phyloP scores from a whole-genome alignment of 2,113 vertebrate genomes.

The Myocastor coypus region DNA sequence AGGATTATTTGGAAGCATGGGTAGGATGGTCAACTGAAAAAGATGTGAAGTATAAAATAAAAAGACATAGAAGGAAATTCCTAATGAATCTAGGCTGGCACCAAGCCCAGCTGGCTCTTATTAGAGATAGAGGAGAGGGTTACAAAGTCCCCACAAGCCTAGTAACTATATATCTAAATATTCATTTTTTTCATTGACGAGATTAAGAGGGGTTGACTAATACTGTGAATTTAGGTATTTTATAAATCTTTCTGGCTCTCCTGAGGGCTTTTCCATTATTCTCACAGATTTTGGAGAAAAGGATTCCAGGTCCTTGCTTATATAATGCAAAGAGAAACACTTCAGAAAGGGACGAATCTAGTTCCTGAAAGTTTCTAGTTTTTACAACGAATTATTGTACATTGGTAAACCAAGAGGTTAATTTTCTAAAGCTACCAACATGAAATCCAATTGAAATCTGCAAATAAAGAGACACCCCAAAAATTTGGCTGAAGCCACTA shows the following conservation, averaged over 20 bases:
- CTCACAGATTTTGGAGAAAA: background rate
- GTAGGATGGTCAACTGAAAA: slow-evolving; percentile 19
- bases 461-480: background rate
- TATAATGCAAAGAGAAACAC: background rate
- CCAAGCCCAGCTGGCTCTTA: background rate
- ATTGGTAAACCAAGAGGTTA: background rate
- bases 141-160: background rate
- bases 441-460: background rate
- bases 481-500: background rate
- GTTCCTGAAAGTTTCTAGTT: background rate
- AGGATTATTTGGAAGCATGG: background rate
- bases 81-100: background rate
- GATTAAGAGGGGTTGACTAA: background rate
- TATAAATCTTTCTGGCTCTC: background rate
- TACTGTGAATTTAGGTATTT: background rate
- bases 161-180: background rate
- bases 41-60: background rate
- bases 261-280: background rate
- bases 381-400: background rate
- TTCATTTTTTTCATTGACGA: background rate
- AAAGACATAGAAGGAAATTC: background rate
- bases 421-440: slow-evolving; percentile 4
- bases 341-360: background rate
- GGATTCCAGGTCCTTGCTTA: background rate
- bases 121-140: background rate